phyloP scores from a whole-genome alignment of 2,797 vertebrate genomes.

The Bradypodion ventrale region DNA sequence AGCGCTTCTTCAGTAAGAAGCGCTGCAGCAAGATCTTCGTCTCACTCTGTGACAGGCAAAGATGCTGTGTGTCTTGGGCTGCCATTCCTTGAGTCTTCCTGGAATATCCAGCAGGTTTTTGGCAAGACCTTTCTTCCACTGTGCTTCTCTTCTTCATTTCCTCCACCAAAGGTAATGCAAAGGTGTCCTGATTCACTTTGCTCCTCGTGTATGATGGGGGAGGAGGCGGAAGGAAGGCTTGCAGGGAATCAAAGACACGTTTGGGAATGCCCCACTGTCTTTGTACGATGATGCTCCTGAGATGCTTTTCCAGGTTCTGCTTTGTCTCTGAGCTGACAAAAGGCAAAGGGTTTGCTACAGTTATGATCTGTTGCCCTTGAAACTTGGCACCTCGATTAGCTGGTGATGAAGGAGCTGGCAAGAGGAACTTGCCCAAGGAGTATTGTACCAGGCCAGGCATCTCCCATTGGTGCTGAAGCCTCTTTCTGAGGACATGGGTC shows the following conservation, averaged over 20 bases:
- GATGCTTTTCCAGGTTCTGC: slow-evolving; percentile 6
- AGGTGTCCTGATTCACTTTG: neutral
- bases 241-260: slow-evolving; percentile 7
- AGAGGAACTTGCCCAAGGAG: neutral
- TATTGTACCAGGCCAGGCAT: neutral
- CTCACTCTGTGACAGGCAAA: no score
- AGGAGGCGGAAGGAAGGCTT: neutral
- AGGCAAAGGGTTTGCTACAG: no score
- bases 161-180: neutral
- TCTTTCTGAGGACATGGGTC: slow-evolving; percentile 22
- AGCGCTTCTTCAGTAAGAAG: neutral
- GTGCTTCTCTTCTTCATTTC: neutral
- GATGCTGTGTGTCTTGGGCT: neutral
- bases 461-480: slow-evolving; percentile 29
- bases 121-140: no score
- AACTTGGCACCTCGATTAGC: fast-evolving
- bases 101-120: neutral
- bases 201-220: neutral
- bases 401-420: neutral
- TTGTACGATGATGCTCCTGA: neutral
- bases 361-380: fast-evolving
- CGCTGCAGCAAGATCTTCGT: neutral
- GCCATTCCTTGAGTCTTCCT: neutral
- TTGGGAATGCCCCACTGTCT: slow-evolving; percentile 13
- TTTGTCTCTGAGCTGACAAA: neutral